Conservation (phyloP, 2,888 invertebrate genomes). For the Tinea pellionella region DNA sequence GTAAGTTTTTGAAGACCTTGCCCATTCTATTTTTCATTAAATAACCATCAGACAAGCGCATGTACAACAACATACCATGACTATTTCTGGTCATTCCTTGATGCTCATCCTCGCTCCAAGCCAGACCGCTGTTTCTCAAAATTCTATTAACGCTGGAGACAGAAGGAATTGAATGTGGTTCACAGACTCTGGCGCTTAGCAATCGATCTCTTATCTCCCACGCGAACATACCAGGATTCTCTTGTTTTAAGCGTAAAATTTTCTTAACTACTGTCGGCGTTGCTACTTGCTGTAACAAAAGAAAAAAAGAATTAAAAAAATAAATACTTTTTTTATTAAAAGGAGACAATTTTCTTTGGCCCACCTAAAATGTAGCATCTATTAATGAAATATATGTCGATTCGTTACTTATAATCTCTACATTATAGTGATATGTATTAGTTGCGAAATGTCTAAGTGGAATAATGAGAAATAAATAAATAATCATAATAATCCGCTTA, state of each 20-base stretch:
- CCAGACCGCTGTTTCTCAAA: constrained; percentile 83
- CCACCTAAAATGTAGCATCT: too few species aligned
- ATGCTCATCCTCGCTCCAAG: constrained; percentile 76
- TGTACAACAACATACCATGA: constrained; percentile 22
- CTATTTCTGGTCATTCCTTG: constrained; percentile 28
- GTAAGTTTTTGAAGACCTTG: too few species aligned
- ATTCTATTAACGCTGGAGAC: constrained; percentile 96
- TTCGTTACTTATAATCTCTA: too few species aligned
- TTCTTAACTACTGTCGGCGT: constrained; percentile 96
- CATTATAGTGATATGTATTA: too few species aligned
- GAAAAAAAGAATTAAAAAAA: neutral
- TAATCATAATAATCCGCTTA: too few species aligned
- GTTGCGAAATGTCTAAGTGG: too few species aligned
- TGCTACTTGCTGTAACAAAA: constrained; percentile 86
- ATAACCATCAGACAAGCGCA: too few species aligned
- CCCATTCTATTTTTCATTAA: too few species aligned
- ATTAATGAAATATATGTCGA: too few species aligned
- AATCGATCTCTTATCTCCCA: constrained; percentile 96
- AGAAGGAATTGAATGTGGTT: constrained; percentile 90
- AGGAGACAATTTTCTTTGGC: too few species aligned
- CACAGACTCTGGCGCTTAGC: constrained; percentile 90
- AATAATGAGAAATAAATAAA: too few species aligned
- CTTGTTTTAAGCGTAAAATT: constrained; percentile 92
- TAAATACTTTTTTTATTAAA: too few species aligned
- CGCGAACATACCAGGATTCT: constrained; percentile 96